Percentiles rank a stretch among this genome's conserved stretches.
These are phyloP conservation scores for Hydriomena furcata DNA, from an alignment of 2,888 invertebrate genomes.

Conservation along the genomic window DNA sequence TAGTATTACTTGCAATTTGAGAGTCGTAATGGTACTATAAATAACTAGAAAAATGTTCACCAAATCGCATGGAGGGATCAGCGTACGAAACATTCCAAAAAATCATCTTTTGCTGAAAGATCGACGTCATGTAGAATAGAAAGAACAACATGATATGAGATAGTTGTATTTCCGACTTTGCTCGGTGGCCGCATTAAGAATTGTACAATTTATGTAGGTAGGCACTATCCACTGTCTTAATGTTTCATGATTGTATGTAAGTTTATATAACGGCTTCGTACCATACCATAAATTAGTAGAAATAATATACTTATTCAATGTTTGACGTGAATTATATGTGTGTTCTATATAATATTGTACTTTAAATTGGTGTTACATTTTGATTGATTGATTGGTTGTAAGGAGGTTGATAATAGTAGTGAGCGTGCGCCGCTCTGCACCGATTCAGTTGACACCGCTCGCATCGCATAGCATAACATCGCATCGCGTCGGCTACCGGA, in stretches of 20 bases:
- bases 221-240: slow-evolving; percentile 33
- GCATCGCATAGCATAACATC: slow-evolving; percentile 13
- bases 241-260: slow-evolving; percentile 36
- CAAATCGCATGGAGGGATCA: slow-evolving; percentile 30
- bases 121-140: slow-evolving; percentile 33
- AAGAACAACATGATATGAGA: slow-evolving; percentile 31
- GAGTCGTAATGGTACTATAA: slow-evolving; percentile 20
- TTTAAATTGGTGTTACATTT: slow-evolving; percentile 31
- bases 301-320: slow-evolving; percentile 34
- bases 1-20: slow-evolving; percentile 26
- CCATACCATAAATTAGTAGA: slow-evolving; percentile 37
- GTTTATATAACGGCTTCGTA: slow-evolving; percentile 35
- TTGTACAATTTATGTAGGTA: slow-evolving; percentile 42
- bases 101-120: slow-evolving; percentile 30
- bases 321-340: slow-evolving; percentile 36
- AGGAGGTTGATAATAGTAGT: slow-evolving; percentile 15
- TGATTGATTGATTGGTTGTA: slow-evolving; percentile 19
- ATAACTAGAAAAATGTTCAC: slow-evolving; percentile 22
- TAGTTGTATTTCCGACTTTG: slow-evolving; percentile 25
- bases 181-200: slow-evolving; percentile 31
- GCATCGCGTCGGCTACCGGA: slow-evolving; percentile 19
- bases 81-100: slow-evolving; percentile 41
- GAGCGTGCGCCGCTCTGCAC: slow-evolving; percentile 17
- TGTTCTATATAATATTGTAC: slow-evolving; percentile 26
- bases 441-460: slow-evolving; percentile 20